Conservation (phyloP, 2,113 vertebrate genomes). For the Gulo gulo region DNA sequence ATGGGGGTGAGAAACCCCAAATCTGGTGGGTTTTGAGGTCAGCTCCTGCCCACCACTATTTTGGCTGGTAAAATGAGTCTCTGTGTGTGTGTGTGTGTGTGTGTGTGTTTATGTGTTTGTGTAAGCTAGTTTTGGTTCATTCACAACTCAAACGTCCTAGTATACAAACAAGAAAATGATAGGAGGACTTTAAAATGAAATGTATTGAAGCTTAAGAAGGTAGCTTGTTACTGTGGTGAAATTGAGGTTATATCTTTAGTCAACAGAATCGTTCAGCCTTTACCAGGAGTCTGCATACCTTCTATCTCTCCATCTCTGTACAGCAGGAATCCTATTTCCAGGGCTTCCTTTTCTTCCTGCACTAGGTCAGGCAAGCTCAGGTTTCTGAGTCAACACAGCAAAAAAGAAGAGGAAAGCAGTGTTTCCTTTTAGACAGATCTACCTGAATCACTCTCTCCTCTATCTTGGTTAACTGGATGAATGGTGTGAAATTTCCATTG, state of each 20-base stretch:
- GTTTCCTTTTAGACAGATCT: neutral
- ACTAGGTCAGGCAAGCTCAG: slow-evolving; percentile 34
- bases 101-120: neutral
- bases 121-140: neutral
- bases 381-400: slow-evolving; percentile 21
- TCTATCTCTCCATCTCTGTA: neutral
- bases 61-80: neutral
- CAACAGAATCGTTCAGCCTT: neutral
- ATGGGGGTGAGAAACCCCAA: neutral
- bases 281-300: neutral
- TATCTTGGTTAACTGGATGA: neutral
- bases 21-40: neutral
- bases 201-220: neutral
- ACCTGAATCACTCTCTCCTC: neutral
- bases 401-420: neutral
- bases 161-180: slow-evolving; percentile 11
- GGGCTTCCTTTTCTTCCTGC: slow-evolving; percentile 28
- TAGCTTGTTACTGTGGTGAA: neutral
- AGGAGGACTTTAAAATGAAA: slow-evolving; percentile 12
- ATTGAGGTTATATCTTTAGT: neutral
- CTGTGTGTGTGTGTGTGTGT: neutral
- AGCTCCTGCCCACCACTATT: neutral
- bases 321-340: slow-evolving; percentile 37
- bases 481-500: neutral
- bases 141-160: neutral